Base-by-base conservation (phyloP, 2,797 vertebrate species). In the Molothrus aeneus region DNA sequence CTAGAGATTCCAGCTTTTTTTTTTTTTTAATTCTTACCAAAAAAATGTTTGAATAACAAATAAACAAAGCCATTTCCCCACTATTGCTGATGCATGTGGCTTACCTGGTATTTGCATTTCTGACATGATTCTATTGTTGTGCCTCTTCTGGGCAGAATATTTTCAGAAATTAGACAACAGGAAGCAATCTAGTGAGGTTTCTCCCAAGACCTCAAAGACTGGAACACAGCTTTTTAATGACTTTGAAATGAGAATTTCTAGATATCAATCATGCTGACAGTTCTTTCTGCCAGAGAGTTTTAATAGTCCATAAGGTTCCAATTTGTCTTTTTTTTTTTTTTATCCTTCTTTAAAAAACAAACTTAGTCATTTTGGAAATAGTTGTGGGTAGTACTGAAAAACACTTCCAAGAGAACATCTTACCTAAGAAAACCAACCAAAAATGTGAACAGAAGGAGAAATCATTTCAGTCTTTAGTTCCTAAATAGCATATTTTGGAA, bases 241-340 rank as follows among this genome's bases (percentile, higher is more conserved):
- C 92, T 94, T 95, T 94, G 82, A 95, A 95, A 97, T 85, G 72
- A 95, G 50, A 93, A 88, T 92, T 97, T 97, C 91, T 96, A 77
- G 63, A 68, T 93, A 96, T 96, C 96, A 97, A 92, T 98, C 94
- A 97, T 75, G 73, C 29, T 91, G 91, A 92, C 96, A 94, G 87
- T 88, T 97, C 91, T 96, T 97, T 96, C 94, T 94, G 94, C 56
- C 70, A 79, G 50, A 50, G 47, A 50, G 38, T 82, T 92, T 95
- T 97, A 96, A 96, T 68, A 90, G 65, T 80, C 84, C 97, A 95
- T 96, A 96, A 95, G 90, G 92, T 97, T 97, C 74, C 87, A 97
- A 96, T 97, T 98, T 97, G 86, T 54, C 2, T 48, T 2, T 71
- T 68, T 4, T 36, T 36, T 94, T 95, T 96, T 88, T 40, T 31